Conservation (phyloP, 2,113 vertebrate species). For the Sinocyclocheilus grahami region DNA sequence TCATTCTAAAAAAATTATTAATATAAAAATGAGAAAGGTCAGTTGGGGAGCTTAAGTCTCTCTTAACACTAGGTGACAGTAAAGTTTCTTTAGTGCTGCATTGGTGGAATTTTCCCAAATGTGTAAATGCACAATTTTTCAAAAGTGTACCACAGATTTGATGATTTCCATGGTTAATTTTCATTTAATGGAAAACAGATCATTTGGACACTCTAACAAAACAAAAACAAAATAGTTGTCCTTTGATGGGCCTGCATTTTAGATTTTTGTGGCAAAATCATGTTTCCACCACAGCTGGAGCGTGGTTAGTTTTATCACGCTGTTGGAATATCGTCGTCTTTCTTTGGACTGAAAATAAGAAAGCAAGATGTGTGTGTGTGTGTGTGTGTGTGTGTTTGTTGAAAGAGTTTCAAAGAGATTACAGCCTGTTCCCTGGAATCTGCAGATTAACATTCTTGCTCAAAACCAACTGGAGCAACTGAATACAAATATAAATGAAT, state of each 20-base stretch:
- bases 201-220: background rate
- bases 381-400: background rate
- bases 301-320: constrained; percentile 9
- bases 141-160: background rate
- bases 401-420: constrained; percentile 23
- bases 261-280: constrained; percentile 14
- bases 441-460: constrained; percentile 22
- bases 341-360: background rate
- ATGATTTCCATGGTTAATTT: background rate
- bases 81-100: background rate
- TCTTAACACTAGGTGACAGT: constrained; percentile 18
- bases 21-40: background rate
- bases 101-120: background rate
- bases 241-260: background rate
- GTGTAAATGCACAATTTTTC: background rate
- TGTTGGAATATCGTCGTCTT: background rate
- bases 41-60: background rate
- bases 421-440: background rate
- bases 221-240: background rate
- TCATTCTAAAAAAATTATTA: background rate
- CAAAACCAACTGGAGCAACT: background rate
- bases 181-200: background rate
- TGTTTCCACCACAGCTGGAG: background rate
- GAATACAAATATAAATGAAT: background rate
- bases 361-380: background rate